Evolutionary conservation across 2,888 invertebrate genomes (phyloP).

Genomic region (Sepioteuthis lessoniana): DNA sequence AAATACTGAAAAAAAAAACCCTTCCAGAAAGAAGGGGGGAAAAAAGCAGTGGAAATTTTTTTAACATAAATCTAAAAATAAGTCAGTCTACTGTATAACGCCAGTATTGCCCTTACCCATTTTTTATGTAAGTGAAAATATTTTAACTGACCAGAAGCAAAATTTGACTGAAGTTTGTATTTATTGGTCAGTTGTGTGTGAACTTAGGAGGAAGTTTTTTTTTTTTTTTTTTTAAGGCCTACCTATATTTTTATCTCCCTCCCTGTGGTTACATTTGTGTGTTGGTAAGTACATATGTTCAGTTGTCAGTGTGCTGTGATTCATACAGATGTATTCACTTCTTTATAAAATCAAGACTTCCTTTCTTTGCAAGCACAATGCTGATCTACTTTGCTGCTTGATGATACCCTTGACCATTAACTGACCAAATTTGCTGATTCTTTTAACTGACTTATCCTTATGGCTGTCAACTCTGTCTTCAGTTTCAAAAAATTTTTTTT

Average conservation of each 20-base stretch:
- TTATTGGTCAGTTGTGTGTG: not conserved
- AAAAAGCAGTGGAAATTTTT: not conserved
- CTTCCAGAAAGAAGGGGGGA: not conserved
- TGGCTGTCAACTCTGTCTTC: too few species aligned
- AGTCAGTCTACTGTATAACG: not conserved
- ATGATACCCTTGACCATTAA: not conserved
- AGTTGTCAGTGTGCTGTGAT: not conserved
- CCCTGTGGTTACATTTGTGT: not conserved
- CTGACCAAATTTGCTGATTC: too few species aligned
- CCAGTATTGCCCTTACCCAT: not conserved
- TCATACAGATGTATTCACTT: not conserved
- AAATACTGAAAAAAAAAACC: constrained; percentile 44
- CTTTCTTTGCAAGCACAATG: not conserved
- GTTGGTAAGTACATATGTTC: not conserved
- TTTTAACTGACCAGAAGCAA: not conserved
- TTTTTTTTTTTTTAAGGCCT: not conserved
- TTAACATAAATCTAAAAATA: not conserved
- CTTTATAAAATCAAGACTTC: not conserved
- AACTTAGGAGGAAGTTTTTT: not conserved
- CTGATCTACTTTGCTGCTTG: not conserved
- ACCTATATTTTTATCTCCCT: not conserved
- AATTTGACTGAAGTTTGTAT: not conserved
- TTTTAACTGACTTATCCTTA: too few species aligned
- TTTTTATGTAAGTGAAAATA: not conserved
- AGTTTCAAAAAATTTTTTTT: too few species aligned